These are phyloP conservation scores for Paramormyrops hopkinsi DNA, from an alignment of 2,797 vertebrate species.

Conservation along the genomic window DNA sequence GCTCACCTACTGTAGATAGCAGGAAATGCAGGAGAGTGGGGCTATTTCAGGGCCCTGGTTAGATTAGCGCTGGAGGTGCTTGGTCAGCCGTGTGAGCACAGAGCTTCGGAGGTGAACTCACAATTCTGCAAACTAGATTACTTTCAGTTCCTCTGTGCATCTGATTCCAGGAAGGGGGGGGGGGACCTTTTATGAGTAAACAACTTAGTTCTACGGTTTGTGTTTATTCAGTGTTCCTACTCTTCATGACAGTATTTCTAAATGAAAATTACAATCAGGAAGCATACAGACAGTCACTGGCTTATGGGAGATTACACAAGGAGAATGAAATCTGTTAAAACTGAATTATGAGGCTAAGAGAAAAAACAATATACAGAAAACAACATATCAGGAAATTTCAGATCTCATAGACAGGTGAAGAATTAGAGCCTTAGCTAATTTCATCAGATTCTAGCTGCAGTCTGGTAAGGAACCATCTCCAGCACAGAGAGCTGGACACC, in stretches of 20 bases:
- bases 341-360: not conserved
- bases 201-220: not conserved
- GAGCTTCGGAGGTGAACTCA: not conserved
- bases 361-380: not conserved
- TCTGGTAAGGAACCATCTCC: slow-evolving; percentile 33
- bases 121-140: not conserved
- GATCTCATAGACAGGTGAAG: slow-evolving; percentile 12
- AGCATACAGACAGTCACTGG: not conserved
- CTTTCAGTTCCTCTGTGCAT: not conserved
- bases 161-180: not conserved
- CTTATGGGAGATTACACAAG: not conserved
- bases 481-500: slow-evolving; percentile 30
- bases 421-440: not conserved
- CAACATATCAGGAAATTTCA: not conserved
- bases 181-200: not conserved
- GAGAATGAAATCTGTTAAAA: not conserved
- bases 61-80: not conserved
- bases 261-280: not conserved
- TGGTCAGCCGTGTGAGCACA: not conserved
- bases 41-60: not conserved
- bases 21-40: slow-evolving; percentile 40
- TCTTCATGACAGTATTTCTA: not conserved
- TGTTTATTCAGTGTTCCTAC: not conserved
- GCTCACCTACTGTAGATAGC: slow-evolving; percentile 59
- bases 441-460: slow-evolving; percentile 24